phyloP scores from a whole-genome alignment of 2,797 vertebrate species.

The Aplochiton taeniatus region DNA sequence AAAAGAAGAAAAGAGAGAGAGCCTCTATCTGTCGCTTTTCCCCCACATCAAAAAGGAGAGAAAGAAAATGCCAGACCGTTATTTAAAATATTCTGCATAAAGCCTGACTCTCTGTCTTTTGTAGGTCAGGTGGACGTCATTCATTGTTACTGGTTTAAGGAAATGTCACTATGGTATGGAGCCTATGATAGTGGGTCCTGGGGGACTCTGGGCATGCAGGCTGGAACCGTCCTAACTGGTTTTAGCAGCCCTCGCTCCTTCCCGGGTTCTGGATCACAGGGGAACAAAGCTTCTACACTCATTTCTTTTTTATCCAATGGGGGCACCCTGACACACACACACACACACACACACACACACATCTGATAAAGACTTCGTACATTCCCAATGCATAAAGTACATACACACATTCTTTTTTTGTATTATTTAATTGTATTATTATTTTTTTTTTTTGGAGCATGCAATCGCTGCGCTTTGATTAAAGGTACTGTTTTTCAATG shows the following conservation, averaged over 20 bases:
- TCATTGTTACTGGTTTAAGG: constrained; percentile 89
- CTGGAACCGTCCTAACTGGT: constrained; percentile 48
- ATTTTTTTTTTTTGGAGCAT: neutral
- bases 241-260: constrained; percentile 43
- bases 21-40: constrained; percentile 54
- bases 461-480: constrained; percentile 64
- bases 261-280: constrained; percentile 71
- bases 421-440: too few species aligned
- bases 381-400: too few species aligned
- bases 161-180: constrained; percentile 91
- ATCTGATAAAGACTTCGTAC: constrained; percentile 76
- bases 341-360: neutral
- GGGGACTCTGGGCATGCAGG: constrained; percentile 69
- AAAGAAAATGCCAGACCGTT: constrained; percentile 63
- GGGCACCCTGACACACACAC: constrained; percentile 35
- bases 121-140: constrained; percentile 67
- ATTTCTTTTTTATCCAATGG: constrained; percentile 71
- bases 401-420: too few species aligned
- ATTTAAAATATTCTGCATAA: constrained; percentile 83
- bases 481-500: constrained; percentile 77
- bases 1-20: constrained; percentile 32
- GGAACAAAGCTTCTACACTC: constrained; percentile 77
- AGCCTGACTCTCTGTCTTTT: constrained; percentile 66
- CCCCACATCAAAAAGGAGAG: constrained; percentile 53
- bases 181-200: constrained; percentile 81